Evolutionary conservation across 2,113 vertebrate species (phyloP).

Genomic region (Irena cyanogastra): DNA sequence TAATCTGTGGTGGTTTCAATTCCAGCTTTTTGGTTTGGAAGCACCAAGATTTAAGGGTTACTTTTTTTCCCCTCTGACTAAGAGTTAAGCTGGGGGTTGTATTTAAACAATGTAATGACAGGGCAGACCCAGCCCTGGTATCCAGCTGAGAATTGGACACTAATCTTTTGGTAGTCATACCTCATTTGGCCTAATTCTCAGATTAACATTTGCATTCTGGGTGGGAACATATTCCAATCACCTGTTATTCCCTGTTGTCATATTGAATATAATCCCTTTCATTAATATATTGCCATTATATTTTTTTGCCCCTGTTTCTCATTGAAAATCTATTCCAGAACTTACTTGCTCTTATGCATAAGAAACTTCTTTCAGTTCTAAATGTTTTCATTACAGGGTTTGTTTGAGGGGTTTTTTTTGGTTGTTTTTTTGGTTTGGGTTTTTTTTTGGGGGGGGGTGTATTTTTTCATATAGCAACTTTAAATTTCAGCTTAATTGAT

Average conservation of each 20-base stretch:
- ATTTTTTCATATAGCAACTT: not conserved
- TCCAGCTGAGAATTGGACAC: not conserved
- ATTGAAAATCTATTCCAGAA: not conserved
- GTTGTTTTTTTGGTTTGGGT: no score
- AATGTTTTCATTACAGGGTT: rapidly evolving
- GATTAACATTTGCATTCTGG: not conserved
- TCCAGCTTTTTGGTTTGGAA: not conserved
- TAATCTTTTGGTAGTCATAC: not conserved
- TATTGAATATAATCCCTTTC: not conserved
- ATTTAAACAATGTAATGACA: not conserved
- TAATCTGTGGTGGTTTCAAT: not conserved
- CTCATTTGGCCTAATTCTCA: not conserved
- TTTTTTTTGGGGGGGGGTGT: no score
- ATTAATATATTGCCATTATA: not conserved
- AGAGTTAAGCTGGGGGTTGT: not conserved
- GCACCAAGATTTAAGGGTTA: not conserved
- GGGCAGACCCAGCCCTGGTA: not conserved
- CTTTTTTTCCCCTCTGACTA: not conserved
- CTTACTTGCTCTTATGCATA: not conserved
- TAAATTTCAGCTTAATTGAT: not conserved
- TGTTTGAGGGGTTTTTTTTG: no score
- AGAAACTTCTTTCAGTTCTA: not conserved
- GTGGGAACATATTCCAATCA: not conserved
- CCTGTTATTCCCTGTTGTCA: not conserved
- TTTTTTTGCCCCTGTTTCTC: not conserved